Base-by-base conservation (phyloP, 2,797 vertebrate genomes). In the Pteropus rufus region DNA sequence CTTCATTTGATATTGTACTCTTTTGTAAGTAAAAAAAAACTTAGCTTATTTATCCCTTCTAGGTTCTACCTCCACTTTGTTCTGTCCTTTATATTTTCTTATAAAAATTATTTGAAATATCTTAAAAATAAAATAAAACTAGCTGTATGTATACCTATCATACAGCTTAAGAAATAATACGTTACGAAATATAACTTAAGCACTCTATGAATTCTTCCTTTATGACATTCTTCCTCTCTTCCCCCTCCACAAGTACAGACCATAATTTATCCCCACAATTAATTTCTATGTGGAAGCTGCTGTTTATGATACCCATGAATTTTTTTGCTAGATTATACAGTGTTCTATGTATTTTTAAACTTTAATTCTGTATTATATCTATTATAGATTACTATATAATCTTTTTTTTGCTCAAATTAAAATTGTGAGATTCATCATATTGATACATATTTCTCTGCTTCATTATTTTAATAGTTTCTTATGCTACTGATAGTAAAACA, bases 71-170 rank as follows among this genome's bases (percentile, higher is more conserved):
- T 34, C 26, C 31, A 46, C 85, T 91, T 93, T 84, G n/a, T 49
- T 72, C 18, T 67, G 7, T 94, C 19, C 21, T 39, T 10, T 49
- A 29, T 39, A 90, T 82, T 73, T 62, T 79, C 49, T 82, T 54
- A 88, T 54, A 76, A 73, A 90, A 87, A 75, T 64, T 62, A 86
- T 49, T 72, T 76, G 24, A 95, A 93, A 54, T 91, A 34, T n/a
- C 65, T 36, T 87, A 92, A 93, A 94, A 83, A 70, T 80, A 93
- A 94, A 83, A 76, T 80, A 65, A 80, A 72, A 79, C 56, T 67
- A 56, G 94, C 7, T 73, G 49, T 90, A 49, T 69, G 12, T 65
- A 58, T 83, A 83, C 19, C 72, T 77, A 77, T 64, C 36, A 86
- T 4, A 56, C 8, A 93, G 49, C 44, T 60, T 64, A 58, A 93